phyloP scores from a whole-genome alignment of 1,140 invertebrate genomes.

The Lineus longissimus region DNA sequence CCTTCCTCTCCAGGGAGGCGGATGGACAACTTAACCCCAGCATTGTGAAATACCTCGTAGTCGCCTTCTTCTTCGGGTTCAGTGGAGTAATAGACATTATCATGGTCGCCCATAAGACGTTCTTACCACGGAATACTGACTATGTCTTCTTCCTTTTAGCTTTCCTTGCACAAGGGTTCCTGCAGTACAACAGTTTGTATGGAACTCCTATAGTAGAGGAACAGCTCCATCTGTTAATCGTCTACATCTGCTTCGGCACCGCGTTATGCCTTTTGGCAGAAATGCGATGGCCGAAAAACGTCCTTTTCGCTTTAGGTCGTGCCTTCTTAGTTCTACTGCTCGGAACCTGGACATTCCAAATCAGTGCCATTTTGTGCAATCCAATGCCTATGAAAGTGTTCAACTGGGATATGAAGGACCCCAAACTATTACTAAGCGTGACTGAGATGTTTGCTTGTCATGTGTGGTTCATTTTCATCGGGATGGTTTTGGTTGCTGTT shows the following conservation, averaged over 20 bases:
- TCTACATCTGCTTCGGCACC: not conserved
- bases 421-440: no score
- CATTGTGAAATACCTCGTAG: no score
- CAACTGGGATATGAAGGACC: no score
- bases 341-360: not conserved
- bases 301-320: not conserved
- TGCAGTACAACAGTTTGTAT: not conserved
- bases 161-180: not conserved
- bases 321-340: not conserved
- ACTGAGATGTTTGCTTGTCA: no score
- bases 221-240: not conserved
- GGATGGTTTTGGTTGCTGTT: no score
- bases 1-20: no score
- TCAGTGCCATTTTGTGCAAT: not conserved
- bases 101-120: not conserved
- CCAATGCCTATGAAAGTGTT: not conserved
- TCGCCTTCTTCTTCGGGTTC: no score
- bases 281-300: slow-evolving; percentile 1
- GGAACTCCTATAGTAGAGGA: not conserved
- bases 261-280: not conserved
- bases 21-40: no score
- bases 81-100: not conserved
- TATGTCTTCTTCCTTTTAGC: not conserved
- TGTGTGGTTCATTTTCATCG: no score
- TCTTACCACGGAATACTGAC: not conserved